These are phyloP conservation scores for Leptopilina drosophilae DNA, from an alignment of 2,888 invertebrate genomes.

Conservation along the genomic window DNA sequence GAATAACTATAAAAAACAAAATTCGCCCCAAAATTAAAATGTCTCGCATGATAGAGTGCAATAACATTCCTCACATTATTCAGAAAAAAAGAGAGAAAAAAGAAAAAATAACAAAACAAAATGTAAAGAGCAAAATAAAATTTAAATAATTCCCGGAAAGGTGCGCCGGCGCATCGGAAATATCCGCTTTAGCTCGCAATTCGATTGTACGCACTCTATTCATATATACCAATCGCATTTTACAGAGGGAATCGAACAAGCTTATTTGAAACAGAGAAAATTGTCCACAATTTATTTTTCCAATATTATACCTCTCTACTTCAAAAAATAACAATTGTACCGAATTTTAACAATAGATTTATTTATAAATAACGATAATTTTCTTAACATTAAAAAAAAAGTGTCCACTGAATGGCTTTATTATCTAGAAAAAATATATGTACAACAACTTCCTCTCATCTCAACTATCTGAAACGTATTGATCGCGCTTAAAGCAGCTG, in stretches of 20 bases:
- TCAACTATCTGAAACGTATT: constrained; percentile 73
- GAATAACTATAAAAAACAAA: too few relatives aligned
- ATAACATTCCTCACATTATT: neutral
- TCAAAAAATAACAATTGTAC: too few relatives aligned
- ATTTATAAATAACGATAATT: too few relatives aligned
- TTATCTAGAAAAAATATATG: neutral
- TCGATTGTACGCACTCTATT: constrained; percentile 52
- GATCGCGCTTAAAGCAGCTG: constrained; percentile 73
- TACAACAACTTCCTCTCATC: constrained; percentile 54
- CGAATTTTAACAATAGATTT: too few relatives aligned
- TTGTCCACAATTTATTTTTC: constrained; percentile 38
- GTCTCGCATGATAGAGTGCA: too few relatives aligned
- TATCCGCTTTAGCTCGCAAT: constrained; percentile 42
- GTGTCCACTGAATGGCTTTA: constrained; percentile 11
- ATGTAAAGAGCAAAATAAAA: neutral
- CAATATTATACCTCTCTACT: too few relatives aligned
- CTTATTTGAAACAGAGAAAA: too few relatives aligned
- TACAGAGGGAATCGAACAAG: constrained; percentile 49
- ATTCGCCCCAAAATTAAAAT: too few relatives aligned
- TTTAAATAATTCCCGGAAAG: constrained; percentile 1
- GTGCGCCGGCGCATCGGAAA: constrained; percentile 19
- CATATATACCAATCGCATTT: constrained; percentile 42
- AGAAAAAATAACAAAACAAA: too few relatives aligned
- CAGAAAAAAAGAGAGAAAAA: neutral
- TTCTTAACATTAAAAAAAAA: neutral